These are phyloP conservation scores for Drosophila pandora DNA, from an alignment of 1,140 invertebrate genomes.

Conservation along the genomic window DNA sequence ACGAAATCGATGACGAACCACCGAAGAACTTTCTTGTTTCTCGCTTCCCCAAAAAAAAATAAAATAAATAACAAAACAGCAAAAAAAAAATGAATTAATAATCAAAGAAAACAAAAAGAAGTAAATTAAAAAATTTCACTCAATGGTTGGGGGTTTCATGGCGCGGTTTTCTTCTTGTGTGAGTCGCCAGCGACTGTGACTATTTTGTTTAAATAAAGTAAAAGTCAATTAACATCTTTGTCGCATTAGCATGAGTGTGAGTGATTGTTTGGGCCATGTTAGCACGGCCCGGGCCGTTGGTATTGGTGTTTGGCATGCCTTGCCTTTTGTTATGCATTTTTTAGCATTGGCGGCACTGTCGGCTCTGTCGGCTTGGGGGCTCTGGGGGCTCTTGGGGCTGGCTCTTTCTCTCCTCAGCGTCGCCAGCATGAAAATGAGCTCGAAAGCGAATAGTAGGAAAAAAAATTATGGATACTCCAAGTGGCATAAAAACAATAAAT, in stretches of 20 bases:
- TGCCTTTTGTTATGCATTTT: conserved; percentile 70
- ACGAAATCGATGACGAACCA: conserved; percentile 40
- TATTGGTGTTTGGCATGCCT: conserved; percentile 28
- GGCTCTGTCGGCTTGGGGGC: neutral
- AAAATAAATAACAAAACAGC: conserved; percentile 2
- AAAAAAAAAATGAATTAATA: neutral
- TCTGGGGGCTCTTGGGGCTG: conserved; percentile 7
- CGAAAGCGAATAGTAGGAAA: conserved; percentile 28
- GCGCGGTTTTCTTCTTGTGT: neutral
- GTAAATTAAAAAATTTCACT: conserved; percentile 63
- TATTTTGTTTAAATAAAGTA: conserved; percentile 79
- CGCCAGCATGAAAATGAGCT: conserved; percentile 43
- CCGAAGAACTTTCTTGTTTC: conserved; percentile 11
- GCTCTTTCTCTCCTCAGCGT: conserved; percentile 19
- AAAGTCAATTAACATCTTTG: conserved; percentile 82
- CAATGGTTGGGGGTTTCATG: conserved; percentile 29
- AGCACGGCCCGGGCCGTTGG: neutral
- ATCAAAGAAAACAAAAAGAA: conserved; percentile 12
- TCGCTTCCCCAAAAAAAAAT: neutral
- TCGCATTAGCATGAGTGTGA: conserved; percentile 66
- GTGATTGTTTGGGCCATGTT: conserved; percentile 19
- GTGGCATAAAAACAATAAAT: neutral
- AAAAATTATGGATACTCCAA: conserved; percentile 18
- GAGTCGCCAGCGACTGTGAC: conserved; percentile 34
- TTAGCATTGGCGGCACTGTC: conserved; percentile 26